phyloP scores from a whole-genome alignment of 2,113 vertebrate species.

The Isurus oxyrinchus region DNA sequence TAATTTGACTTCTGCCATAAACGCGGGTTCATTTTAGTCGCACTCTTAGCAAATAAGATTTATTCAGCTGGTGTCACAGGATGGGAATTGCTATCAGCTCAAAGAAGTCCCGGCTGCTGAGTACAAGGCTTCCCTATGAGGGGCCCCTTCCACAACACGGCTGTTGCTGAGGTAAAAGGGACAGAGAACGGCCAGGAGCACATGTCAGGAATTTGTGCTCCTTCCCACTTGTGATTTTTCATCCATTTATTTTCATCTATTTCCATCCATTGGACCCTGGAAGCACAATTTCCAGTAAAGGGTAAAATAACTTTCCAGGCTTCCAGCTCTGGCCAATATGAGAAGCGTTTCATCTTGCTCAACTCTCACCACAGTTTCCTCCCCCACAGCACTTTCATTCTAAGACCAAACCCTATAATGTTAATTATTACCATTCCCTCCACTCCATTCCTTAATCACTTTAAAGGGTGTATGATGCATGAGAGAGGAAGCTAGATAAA shows the following conservation, averaged over 20 bases:
- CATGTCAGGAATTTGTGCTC: background rate
- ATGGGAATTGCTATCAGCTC: conserved; percentile 23
- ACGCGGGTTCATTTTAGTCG: background rate
- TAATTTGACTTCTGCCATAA: conserved; percentile 10
- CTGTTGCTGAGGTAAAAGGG: background rate
- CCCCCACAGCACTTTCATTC: no score
- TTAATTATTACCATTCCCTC: no score
- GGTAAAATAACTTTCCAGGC: no score
- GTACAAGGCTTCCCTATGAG: background rate
- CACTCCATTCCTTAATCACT: no score
- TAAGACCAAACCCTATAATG: no score
- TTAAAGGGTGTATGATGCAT: no score
- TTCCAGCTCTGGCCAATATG: no score
- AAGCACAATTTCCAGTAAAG: background rate
- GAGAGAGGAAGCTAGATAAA: no score
- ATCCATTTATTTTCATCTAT: background rate
- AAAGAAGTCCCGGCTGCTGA: background rate
- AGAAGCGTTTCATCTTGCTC: no score
- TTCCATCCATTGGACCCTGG: background rate
- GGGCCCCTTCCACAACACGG: background rate
- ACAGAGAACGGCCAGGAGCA: background rate
- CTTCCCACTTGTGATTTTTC: background rate
- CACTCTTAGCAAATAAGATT: background rate
- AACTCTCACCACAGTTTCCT: no score
- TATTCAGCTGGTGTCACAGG: conserved; percentile 16